Percentiles rank a stretch among this genome's conserved stretches.
These are phyloP conservation scores for Drosophila peninsularis DNA, from an alignment of 2,888 invertebrate species.

Conservation along the genomic window DNA sequence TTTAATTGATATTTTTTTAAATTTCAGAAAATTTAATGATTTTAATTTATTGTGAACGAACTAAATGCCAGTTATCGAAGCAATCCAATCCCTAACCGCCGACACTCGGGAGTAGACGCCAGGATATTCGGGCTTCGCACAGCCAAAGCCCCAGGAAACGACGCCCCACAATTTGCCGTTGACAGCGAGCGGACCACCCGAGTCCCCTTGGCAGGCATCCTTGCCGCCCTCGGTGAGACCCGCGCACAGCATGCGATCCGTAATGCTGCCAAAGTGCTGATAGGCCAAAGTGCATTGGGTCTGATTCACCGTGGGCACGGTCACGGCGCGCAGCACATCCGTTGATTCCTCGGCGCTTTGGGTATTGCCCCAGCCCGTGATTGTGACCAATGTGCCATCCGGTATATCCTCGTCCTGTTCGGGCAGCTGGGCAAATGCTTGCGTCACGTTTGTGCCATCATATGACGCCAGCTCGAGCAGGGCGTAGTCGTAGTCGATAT, in stretches of 20 bases:
- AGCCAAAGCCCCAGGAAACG: constrained; percentile 83
- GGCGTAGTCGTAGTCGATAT: constrained; percentile 85
- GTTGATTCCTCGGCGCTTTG: constrained; percentile 61
- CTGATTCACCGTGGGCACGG: constrained; percentile 77
- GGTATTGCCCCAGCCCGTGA: constrained; percentile 83
- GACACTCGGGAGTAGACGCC: constrained; percentile 80
- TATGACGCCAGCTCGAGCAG: constrained; percentile 80
- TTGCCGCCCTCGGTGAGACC: constrained; percentile 77
- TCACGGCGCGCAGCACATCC: constrained; percentile 64
- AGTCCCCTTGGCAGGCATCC: constrained; percentile 82
- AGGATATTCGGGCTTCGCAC: constrained; percentile 77
- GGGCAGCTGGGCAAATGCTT: constrained; percentile 68
- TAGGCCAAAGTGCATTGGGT: constrained; percentile 67
- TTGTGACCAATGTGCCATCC: constrained; percentile 66
- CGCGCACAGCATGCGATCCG: constrained; percentile 82
- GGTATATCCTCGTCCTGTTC: constrained; percentile 60
- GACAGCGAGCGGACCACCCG: constrained; percentile 80
- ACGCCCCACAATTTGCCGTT: constrained; percentile 74
- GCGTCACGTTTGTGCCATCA: constrained; percentile 53
- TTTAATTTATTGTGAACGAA: not conserved
- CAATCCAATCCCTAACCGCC: constrained; percentile 76
- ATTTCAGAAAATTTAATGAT: not conserved
- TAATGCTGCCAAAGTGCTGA: constrained; percentile 64
- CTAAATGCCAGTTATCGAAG: constrained; percentile 46
- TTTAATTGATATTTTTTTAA: no score